phyloP scores from a whole-genome alignment of 2,113 vertebrate genomes.

The Electrona antarctica region DNA sequence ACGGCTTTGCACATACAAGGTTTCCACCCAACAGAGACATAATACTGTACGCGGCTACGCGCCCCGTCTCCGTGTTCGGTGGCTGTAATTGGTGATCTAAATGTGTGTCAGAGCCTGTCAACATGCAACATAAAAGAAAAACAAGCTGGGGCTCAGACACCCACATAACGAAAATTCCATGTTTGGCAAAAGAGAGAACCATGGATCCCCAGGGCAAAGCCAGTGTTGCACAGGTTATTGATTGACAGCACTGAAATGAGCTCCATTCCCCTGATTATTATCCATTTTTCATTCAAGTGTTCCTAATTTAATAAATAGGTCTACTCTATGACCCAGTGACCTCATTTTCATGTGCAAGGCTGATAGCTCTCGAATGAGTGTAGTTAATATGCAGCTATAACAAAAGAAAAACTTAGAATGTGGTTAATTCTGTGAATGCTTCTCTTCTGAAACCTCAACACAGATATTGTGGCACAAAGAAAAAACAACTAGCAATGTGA shows the following conservation, averaged over 20 bases:
- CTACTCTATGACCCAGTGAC: slow-evolving; percentile 77
- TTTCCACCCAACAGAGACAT: too few relatives aligned
- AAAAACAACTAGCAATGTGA: too few relatives aligned
- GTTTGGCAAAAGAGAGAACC: slow-evolving; percentile 52
- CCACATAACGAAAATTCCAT: slow-evolving; percentile 20
- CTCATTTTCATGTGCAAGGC: slow-evolving; percentile 66
- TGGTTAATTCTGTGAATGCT: too few relatives aligned
- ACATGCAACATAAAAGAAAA: neutral
- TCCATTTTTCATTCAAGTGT: slow-evolving; percentile 75
- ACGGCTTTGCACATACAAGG: too few relatives aligned
- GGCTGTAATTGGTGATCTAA: slow-evolving; percentile 1
- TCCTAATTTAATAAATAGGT: slow-evolving; percentile 82
- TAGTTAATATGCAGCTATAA: slow-evolving; percentile 20
- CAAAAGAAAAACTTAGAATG: neutral
- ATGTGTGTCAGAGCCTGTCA: slow-evolving; percentile 14
- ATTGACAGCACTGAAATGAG: slow-evolving; percentile 81
- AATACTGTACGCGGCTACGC: neutral
- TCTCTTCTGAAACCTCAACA: neutral
- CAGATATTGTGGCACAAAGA: neutral
- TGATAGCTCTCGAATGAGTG: slow-evolving; percentile 56
- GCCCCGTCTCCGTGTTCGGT: slow-evolving; percentile 6
- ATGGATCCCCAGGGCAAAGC: slow-evolving; percentile 61
- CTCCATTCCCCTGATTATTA: slow-evolving; percentile 77
- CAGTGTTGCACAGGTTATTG: slow-evolving; percentile 71
- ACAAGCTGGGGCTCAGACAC: neutral